Base-by-base conservation (phyloP, 64 coral and sea anemone genomes). In the Catalaphyllia jardinei region DNA sequence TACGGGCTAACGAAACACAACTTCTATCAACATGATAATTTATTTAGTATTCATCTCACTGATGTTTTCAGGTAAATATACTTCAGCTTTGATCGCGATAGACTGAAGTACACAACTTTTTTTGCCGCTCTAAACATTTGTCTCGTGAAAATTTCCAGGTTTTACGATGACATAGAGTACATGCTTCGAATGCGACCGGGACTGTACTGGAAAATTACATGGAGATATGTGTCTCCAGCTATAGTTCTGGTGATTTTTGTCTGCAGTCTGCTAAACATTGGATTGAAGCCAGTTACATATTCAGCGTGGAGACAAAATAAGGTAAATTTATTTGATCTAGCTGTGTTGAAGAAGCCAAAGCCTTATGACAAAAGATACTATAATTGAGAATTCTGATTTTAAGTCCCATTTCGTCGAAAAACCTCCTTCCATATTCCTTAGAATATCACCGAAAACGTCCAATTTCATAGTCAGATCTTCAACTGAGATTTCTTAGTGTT, bases 101-200 rank as follows among this genome's bases (percentile, higher is more conserved):
- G 4, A 69, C 22, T 27, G n/a, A 24, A 29, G 24, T n/a, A 24
- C 38, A 39, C 7, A 19, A 29, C 38, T 83, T 55, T 25, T 69
- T 90, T 67, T 69, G 7, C 8, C 1, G 1, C n/a, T 69, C n/a
- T 25, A 27, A 57, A 57, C 15, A 57, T 11, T n/a, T 57, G 54
- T 57, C 1, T 57, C 54, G 14, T 57, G 10, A 12, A n/a, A n/a
- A 10, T 60, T n/a, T 24, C 11, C 76, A 93, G 92, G 79, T 93
- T 93, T 93, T 87, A 93, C 30, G 92, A 93, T 49, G 92, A 93
- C 24, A 93, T 93, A 62, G 92, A 93, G 35, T 93, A 93, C 86
- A 93, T 93, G 92, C 87, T 89, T 17, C 88, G 77, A 17, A 79
- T 83, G 14, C 92, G 92, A 2, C 92, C 92, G 16, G 86, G 92